Evolutionary conservation across 2,888 invertebrate genomes (phyloP), one percentile per base, ranked within the genome.

Genomic region (Byasa hedistus): DNA sequence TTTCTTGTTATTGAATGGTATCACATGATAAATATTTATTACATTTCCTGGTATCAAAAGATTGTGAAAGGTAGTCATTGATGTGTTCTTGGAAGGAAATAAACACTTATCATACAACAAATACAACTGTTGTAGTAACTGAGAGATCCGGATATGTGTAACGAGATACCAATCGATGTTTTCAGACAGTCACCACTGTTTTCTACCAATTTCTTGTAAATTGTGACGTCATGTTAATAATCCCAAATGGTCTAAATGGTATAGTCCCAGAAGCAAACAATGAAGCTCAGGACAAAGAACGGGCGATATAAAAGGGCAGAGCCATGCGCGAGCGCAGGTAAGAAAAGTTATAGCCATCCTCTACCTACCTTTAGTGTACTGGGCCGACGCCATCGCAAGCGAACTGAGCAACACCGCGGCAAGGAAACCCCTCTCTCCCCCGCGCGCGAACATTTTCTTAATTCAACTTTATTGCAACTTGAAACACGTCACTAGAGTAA

Each of bases 331-430:
- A 75, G 78, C 82, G 81, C 87, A 87, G 86, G 88, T 85, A 84
- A 83, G 80, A 81, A 84, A 81, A 81, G 76, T 76, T 64, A 51
- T 10, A 71, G 70, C 67, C 66, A 80, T 83, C 85, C 84, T 84
- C 72, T 61, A 71, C 71, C 68, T 84, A 89, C 90, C 90, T 91
- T 90, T 89, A 81, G 87, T 86, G 78, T 85, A 87, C 79, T 89
- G 85, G 79, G 88, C 83, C 75, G 86, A 86, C 85, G 89, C 89
- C 79, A 84, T 79, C 70, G 84, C 86, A 71, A 86, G 76, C 81
- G 79, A 82, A 75, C 82, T 88, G 78, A 86, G 74, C 80, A 87
- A 76, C 80, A 89, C 74, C 80, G 84, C 86, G 75, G 82, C 82
- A 71, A 86, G 73, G 73, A 85, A 76, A 75, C 83, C 82, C 82